These are phyloP conservation scores for Gallinago media DNA, from an alignment of 2,113 vertebrate species.

Conservation along the genomic window DNA sequence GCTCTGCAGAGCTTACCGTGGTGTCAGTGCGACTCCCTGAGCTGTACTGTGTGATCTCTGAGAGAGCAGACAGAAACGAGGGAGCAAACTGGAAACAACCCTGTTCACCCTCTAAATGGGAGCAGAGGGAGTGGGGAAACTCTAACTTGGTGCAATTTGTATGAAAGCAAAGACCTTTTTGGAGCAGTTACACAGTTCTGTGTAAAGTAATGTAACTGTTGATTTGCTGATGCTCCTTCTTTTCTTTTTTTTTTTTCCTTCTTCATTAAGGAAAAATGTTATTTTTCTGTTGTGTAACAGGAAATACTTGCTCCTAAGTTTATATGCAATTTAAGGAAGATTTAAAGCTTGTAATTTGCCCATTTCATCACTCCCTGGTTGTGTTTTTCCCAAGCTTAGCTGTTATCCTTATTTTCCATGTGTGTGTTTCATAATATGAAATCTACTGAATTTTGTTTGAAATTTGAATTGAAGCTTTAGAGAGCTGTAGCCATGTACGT, in stretches of 20 bases:
- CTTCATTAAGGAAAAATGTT: no score
- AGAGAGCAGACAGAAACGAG: neutral
- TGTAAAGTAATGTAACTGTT: neutral
- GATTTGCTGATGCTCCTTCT: neutral
- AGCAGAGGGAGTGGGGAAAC: neutral
- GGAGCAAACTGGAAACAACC: neutral
- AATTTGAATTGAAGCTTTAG: neutral
- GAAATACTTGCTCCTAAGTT: no score
- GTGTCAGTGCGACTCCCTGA: neutral
- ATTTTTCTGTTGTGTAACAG: no score
- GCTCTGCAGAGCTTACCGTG: neutral
- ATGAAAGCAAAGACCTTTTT: neutral
- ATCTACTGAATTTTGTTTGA: neutral
- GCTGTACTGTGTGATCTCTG: neutral
- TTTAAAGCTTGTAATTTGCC: no score
- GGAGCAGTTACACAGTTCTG: neutral
- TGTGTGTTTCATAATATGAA: accelerated
- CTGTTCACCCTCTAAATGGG: accelerated
- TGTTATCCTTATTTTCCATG: neutral
- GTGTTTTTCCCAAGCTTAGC: neutral
- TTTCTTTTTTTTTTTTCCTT: neutral
- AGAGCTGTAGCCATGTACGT: neutral
- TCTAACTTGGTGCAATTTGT: neutral
- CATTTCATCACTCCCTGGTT: neutral
- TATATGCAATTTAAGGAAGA: no score